These are phyloP conservation scores for Alethe diademata DNA, from an alignment of 2,113 vertebrate species.

Conservation along the genomic window DNA sequence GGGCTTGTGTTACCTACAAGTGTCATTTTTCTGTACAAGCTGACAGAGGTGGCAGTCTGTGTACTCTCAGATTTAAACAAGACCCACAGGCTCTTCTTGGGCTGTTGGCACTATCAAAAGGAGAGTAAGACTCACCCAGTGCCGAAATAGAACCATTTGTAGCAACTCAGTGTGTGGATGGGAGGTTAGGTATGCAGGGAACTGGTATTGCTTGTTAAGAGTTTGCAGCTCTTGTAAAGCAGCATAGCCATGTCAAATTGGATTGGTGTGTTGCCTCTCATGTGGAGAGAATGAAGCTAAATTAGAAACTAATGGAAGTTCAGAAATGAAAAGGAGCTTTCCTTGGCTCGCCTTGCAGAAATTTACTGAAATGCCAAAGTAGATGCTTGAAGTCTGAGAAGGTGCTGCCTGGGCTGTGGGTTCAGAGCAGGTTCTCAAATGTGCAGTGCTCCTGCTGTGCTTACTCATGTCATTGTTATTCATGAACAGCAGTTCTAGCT, in stretches of 20 bases:
- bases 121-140: not conserved
- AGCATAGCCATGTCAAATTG: not conserved
- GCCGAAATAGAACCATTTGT: not conserved
- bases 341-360: not conserved
- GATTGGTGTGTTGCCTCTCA: not conserved
- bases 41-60: not conserved
- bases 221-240: not conserved
- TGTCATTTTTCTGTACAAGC: not conserved
- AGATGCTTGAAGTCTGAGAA: not conserved
- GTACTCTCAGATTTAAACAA: not conserved
- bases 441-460: not conserved
- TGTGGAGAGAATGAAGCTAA: not conserved
- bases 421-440: not conserved
- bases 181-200: not conserved
- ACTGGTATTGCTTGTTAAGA: not conserved
- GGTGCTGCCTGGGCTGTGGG: not conserved
- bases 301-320: not conserved
- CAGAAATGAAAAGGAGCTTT: not conserved
- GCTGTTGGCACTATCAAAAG: fast-evolving
- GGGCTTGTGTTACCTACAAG: not conserved
- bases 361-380: not conserved
- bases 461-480: not conserved
- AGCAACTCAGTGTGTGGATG: fast-evolving
- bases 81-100: not conserved
- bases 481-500: not conserved